Base-by-base conservation (phyloP, 64 coral and sea anemone genomes). In the Montipora sp. region DNA sequence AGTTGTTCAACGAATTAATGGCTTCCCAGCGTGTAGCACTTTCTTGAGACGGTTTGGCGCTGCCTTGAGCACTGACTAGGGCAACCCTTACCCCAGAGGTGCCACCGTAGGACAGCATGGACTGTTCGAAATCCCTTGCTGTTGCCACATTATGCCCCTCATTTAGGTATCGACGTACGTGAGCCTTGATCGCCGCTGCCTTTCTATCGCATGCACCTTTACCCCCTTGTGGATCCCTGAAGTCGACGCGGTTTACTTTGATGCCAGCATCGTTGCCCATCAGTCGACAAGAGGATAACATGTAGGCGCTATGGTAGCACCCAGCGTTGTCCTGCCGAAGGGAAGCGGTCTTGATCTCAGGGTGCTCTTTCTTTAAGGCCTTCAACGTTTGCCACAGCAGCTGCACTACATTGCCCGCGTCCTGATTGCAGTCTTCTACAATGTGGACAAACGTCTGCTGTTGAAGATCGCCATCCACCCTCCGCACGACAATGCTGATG, bases 271-370 rank as follows among this genome's bases (percentile, higher is more conserved):
- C 14, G 55, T 22, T 4, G 10, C 18, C 19, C 59, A 86, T 86
- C 24, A 43, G 57, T 4, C 3, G 27, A 15, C 82, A 85, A 3
- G 24, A 23, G 46, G 82, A 8, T 6, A 85, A 2, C 57, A 24
- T 24, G 24, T 24, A 24, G 24, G 24, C 24, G 24, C 24, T 24
- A 24, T 24, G 24, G 24, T 24, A 24, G 53, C 79, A 81, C 5
- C 79, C 79, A 14, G 79, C 48, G 48, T 81, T 81, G 23, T 81
- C 79, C 53, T 81, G 79, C 48, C 48, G 15, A 21, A 81, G 79
- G 15, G 48, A 4, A 51, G 79, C 51, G 3, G 79, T 50, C 51
- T 19, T 18, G 48, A 58, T 81, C 10, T 81, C 79, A 51, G 79
- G 79, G 79, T 81, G 79, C 13, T 81, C 79, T 11, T 51, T 15